These are phyloP conservation scores for Semotilus atromaculatus DNA, from an alignment of 2,797 vertebrate genomes.

Conservation along the genomic window DNA sequence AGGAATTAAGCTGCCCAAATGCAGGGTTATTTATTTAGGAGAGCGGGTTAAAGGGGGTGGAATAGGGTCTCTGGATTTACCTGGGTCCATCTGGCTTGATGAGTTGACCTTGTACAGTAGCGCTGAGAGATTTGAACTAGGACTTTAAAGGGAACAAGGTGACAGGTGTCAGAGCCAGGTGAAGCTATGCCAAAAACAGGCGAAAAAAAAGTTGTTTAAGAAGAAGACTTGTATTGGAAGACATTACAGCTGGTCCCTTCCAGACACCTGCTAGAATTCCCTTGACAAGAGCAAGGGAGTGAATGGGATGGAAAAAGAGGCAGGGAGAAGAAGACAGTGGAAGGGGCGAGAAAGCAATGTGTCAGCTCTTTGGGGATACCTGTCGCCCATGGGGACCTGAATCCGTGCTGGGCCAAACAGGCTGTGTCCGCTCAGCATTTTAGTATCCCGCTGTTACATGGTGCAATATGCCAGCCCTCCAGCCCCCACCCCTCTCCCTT, in stretches of 20 bases:
- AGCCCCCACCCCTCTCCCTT: constrained; percentile 54
- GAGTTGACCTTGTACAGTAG: constrained; percentile 73
- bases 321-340: constrained; percentile 27
- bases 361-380: constrained; percentile 57
- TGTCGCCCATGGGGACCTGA: constrained; percentile 67
- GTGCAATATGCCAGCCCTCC: constrained; percentile 71
- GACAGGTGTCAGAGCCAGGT: constrained; percentile 71
- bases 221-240: constrained; percentile 50
- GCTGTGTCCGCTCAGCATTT: constrained; percentile 79
- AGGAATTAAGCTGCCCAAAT: not conserved
- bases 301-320: constrained; percentile 38
- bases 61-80: constrained; percentile 44
- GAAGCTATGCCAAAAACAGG: not conserved
- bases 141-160: constrained; percentile 63
- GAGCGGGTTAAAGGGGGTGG: constrained; percentile 32
- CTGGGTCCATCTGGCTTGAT: constrained; percentile 78
- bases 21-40: constrained; percentile 62
- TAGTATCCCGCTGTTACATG: constrained; percentile 71
- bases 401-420: constrained; percentile 70
- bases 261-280: constrained; percentile 63
- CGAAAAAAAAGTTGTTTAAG: constrained; percentile 45
- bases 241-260: constrained; percentile 72
- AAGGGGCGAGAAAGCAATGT: constrained; percentile 30
- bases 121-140: constrained; percentile 67
- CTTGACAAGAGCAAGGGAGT: constrained; percentile 62